phyloP scores from a whole-genome alignment of 1,140 invertebrate genomes.

The Bactericera cockerelli region DNA sequence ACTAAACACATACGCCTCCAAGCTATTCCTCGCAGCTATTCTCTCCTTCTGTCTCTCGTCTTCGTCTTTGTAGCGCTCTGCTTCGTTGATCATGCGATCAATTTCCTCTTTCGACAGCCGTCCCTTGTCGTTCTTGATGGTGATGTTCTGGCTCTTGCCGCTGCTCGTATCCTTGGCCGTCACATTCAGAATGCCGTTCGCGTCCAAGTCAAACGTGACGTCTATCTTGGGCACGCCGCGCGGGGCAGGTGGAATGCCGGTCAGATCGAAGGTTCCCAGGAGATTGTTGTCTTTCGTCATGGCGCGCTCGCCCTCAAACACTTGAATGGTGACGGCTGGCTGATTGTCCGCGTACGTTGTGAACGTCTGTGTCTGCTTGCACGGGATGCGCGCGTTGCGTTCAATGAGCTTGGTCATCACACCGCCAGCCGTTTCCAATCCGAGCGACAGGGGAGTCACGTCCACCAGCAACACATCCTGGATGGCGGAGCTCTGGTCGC shows the following conservation, averaged over 20 bases:
- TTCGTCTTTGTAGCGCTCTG: constrained; percentile 38
- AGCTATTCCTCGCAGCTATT: constrained; percentile 54
- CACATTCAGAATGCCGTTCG: constrained; percentile 66
- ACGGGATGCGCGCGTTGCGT: constrained; percentile 43
- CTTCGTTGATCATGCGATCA: constrained; percentile 74
- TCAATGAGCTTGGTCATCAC: constrained; percentile 46
- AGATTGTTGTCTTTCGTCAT: constrained; percentile 61
- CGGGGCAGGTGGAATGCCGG: constrained; percentile 66
- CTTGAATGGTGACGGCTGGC: constrained; percentile 46
- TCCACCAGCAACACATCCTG: constrained; percentile 38
- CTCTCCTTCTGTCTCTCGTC: constrained; percentile 43
- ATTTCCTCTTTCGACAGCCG: constrained; percentile 80
- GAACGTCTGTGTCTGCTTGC: constrained; percentile 44
- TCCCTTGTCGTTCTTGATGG: constrained; percentile 87
- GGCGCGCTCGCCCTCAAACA: constrained; percentile 51
- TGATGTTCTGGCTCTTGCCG: constrained; percentile 57
- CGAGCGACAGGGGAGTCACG: constrained; percentile 33
- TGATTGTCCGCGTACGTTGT: constrained; percentile 54
- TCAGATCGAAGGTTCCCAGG: constrained; percentile 57
- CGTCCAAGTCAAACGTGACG: constrained; percentile 62
- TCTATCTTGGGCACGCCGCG: constrained; percentile 61
- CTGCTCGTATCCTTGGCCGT: constrained; percentile 61
- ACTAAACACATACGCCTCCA: constrained; percentile 71
- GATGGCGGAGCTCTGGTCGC: constrained; percentile 34
- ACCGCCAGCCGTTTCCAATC: constrained; percentile 29